These are phyloP conservation scores for Nyctalus aviator DNA, from an alignment of 2,797 vertebrate genomes.

Conservation along the genomic window DNA sequence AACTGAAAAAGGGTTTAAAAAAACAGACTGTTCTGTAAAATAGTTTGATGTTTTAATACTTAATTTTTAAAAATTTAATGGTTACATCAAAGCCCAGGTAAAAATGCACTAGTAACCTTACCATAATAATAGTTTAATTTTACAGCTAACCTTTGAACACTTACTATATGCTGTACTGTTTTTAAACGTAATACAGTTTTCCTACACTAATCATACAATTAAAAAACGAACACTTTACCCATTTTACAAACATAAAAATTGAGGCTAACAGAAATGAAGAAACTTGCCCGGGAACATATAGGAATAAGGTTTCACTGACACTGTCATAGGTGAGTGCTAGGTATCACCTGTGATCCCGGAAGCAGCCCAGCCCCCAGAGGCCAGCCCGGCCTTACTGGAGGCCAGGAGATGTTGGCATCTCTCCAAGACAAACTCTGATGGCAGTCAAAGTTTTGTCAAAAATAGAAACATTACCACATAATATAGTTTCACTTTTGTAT, in stretches of 20 bases:
- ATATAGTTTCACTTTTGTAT: neutral
- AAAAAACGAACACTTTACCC: neutral
- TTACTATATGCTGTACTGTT: neutral
- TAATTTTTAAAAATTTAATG: slow-evolving; percentile 30
- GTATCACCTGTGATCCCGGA: neutral
- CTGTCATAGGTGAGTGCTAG: neutral
- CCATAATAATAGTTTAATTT: neutral
- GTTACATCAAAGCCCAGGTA: slow-evolving; percentile 24
- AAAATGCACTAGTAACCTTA: neutral
- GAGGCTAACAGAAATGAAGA: neutral
- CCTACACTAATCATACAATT: neutral
- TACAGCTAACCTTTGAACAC: neutral
- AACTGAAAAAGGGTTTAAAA: neutral
- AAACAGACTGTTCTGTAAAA: neutral
- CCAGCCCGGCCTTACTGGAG: too few species aligned
- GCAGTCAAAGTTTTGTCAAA: neutral
- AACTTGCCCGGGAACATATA: neutral
- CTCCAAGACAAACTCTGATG: neutral
- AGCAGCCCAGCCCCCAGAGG: neutral
- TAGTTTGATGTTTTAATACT: slow-evolving; percentile 32
- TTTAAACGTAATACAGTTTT: neutral
- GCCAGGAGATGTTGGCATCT: neutral
- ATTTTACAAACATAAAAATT: neutral
- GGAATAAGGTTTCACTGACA: neutral
- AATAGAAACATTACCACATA: neutral